These are phyloP conservation scores for Regulus satrapa DNA, from an alignment of 2,113 vertebrate species.

Conservation along the genomic window DNA sequence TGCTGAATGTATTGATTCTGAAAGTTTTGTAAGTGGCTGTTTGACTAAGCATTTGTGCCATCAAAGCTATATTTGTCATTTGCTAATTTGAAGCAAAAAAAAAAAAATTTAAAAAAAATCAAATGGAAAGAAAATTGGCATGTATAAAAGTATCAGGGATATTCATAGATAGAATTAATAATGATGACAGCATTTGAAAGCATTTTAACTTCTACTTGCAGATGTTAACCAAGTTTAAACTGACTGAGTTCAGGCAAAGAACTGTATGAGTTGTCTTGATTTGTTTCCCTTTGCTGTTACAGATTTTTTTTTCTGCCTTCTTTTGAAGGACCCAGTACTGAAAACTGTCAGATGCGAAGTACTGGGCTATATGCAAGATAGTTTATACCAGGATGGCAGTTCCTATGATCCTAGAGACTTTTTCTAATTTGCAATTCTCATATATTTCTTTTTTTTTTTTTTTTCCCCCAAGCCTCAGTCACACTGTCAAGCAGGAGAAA, in stretches of 20 bases:
- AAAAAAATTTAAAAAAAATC: no score
- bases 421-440: constrained; percentile 32
- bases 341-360: neutral
- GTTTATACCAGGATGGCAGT: neutral
- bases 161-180: neutral
- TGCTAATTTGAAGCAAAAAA: neutral
- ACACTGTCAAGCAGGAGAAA: constrained; percentile 14
- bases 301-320: neutral
- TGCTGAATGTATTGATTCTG: neutral
- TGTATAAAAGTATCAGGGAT: neutral
- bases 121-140: neutral
- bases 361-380: neutral
- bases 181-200: neutral
- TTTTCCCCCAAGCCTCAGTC: neutral
- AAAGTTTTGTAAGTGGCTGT: neutral
- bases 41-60: neutral
- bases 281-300: neutral
- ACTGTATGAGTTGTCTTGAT: neutral
- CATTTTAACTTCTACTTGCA: neutral
- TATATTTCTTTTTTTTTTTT: neutral
- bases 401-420: neutral
- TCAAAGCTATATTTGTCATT: neutral
- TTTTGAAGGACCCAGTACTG: neutral
- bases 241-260: neutral
- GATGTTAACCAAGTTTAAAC: neutral